phyloP scores from a whole-genome alignment of 2,888 invertebrate genomes.

The Cerastis rubricosa region DNA sequence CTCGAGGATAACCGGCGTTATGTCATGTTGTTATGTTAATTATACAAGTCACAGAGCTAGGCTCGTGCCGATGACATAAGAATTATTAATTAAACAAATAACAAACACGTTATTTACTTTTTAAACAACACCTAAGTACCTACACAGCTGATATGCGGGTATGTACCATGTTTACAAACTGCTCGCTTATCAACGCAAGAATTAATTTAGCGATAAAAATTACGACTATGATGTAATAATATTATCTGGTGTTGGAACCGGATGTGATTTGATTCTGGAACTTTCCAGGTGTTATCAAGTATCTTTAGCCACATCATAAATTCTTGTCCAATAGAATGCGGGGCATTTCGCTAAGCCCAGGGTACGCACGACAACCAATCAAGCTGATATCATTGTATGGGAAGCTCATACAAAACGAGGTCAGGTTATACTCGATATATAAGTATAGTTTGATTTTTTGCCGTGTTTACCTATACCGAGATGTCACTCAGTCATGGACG shows the following conservation, averaged over 20 bases:
- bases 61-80: constrained; percentile 2
- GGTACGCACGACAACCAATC: too few relatives aligned
- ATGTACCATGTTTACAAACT: constrained; percentile 12
- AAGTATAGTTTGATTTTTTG: too few relatives aligned
- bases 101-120: constrained; percentile 1
- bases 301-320: neutral
- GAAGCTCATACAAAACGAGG: too few relatives aligned
- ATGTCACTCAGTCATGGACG: too few relatives aligned
- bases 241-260: neutral
- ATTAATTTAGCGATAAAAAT: constrained; percentile 35
- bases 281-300: constrained; percentile 2
- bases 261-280: constrained; percentile 13
- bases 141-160: constrained; percentile 18
- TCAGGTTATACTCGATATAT: too few relatives aligned
- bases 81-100: constrained; percentile 21
- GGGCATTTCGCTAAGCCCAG: too few relatives aligned
- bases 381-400: too few relatives aligned
- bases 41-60: neutral
- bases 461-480: too few relatives aligned
- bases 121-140: constrained; percentile 11
- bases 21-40: neutral
- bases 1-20: neutral
- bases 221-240: constrained; percentile 21
- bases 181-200: constrained; percentile 34
- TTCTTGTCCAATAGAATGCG: neutral